A percentile compares a stretch with the other conserved stretches of the same genome.
phyloP scores from a whole-genome alignment of 2,797 vertebrate genomes.

The Lutra lutra region DNA sequence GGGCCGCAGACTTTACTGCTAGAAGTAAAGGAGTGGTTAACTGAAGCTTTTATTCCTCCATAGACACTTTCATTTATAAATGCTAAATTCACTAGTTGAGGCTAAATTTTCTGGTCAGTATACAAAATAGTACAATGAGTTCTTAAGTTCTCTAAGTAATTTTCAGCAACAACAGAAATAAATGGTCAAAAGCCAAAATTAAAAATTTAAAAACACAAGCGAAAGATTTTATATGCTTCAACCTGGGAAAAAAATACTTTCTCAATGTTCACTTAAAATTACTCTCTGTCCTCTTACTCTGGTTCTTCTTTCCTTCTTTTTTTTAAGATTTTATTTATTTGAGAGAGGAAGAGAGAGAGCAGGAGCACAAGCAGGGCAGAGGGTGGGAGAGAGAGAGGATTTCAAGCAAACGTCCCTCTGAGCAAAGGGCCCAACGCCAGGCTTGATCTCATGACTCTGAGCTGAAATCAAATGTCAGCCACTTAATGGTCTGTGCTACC shows the following conservation, averaged over 20 bases:
- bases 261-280: conserved; percentile 36
- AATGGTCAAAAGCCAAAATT: neutral
- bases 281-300: neutral
- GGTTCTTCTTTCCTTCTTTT: neutral
- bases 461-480: neutral
- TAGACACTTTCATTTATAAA: conserved; percentile 1
- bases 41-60: conserved; percentile 18
- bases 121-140: neutral
- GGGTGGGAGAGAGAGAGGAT: neutral
- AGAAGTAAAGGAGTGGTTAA: conserved; percentile 4
- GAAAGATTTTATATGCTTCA: neutral
- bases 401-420: neutral
- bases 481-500: neutral
- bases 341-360: neutral
- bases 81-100: neutral
- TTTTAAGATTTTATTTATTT: neutral
- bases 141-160: conserved; percentile 46
- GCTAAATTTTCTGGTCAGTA: neutral
- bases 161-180: neutral
- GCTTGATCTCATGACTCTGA: neutral
- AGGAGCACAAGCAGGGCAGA: neutral
- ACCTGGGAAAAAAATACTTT: neutral
- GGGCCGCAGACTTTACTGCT: conserved; percentile 48
- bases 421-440: neutral
- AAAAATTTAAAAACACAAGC: conserved; percentile 13